These are phyloP conservation scores for Watsonalla cultraria DNA, from an alignment of 2,888 invertebrate species.

Conservation along the genomic window DNA sequence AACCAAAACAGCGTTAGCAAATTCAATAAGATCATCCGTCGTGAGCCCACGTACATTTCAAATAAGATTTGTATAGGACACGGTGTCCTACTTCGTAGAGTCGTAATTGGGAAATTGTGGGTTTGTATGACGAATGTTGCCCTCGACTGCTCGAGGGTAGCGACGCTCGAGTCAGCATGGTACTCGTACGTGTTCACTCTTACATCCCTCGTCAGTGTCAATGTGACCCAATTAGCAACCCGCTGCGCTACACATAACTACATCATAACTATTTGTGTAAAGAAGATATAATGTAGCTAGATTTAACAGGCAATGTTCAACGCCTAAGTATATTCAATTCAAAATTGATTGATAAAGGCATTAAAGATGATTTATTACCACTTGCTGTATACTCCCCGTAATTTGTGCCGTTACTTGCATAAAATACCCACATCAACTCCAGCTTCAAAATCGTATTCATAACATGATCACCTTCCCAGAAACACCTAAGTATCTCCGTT, in stretches of 20 bases:
- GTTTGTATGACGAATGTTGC: slow-evolving; percentile 9
- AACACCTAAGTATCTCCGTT: no score
- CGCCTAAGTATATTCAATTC: no score
- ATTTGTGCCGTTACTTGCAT: slow-evolving; percentile 32
- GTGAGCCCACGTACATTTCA: background rate
- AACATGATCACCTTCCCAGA: slow-evolving; percentile 10
- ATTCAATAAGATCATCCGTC: background rate
- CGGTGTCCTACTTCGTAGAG: slow-evolving; percentile 10
- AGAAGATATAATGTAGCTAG: background rate
- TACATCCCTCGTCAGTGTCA: slow-evolving; percentile 25
- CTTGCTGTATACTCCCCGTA: slow-evolving; percentile 8
- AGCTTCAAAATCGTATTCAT: slow-evolving; percentile 19
- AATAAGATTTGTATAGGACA: background rate
- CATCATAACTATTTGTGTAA: background rate
- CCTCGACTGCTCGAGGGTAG: slow-evolving; percentile 10
- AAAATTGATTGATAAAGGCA: no score
- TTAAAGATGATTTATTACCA: slow-evolving; percentile 22
- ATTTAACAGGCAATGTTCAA: background rate
- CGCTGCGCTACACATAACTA: slow-evolving; percentile 5
- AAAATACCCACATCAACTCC: slow-evolving; percentile 23
- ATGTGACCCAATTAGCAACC: slow-evolving; percentile 36
- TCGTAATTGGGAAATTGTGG: slow-evolving; percentile 29
- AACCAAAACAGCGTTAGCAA: background rate
- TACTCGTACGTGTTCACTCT: slow-evolving; percentile 12
- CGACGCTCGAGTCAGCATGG: slow-evolving; percentile 14